Evolutionary conservation across 53 echinoderm and acorn worm species (phyloP).

Genomic region (Mesocentrotus franciscanus): DNA sequence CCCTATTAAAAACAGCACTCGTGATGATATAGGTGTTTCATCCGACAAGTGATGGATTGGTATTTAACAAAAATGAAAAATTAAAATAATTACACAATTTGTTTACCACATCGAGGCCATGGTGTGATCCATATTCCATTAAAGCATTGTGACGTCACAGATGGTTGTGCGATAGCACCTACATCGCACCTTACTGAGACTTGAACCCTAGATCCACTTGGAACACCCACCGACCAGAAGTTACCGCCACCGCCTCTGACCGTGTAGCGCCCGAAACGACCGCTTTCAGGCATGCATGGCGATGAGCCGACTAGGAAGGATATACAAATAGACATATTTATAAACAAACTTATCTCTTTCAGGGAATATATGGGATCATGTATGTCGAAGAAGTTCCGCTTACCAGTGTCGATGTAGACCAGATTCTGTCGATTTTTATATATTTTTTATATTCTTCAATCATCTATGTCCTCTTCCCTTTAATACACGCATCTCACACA

Average conservation of each 20-base stretch:
- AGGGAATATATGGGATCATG: too few relatives aligned
- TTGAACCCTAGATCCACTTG: neutral
- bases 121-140: neutral
- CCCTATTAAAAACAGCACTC: too few relatives aligned
- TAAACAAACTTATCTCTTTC: neutral
- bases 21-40: too few relatives aligned
- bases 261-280: neutral
- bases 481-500: too few relatives aligned
- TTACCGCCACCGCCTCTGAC: neutral
- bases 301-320: neutral
- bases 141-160: conserved; percentile 1
- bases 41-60: too few relatives aligned
- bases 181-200: neutral
- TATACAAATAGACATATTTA: neutral
- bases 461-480: too few relatives aligned
- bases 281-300: neutral
- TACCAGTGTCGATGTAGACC: too few relatives aligned
- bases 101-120: conserved; percentile 20
- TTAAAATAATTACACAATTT: too few relatives aligned
- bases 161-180: neutral
- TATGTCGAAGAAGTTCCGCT: neutral
- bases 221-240: neutral
- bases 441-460: too few relatives aligned
- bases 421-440: too few relatives aligned
- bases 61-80: too few relatives aligned